phyloP scores from a whole-genome alignment of 2,113 vertebrate genomes.

The Pseudonaja textilis region DNA sequence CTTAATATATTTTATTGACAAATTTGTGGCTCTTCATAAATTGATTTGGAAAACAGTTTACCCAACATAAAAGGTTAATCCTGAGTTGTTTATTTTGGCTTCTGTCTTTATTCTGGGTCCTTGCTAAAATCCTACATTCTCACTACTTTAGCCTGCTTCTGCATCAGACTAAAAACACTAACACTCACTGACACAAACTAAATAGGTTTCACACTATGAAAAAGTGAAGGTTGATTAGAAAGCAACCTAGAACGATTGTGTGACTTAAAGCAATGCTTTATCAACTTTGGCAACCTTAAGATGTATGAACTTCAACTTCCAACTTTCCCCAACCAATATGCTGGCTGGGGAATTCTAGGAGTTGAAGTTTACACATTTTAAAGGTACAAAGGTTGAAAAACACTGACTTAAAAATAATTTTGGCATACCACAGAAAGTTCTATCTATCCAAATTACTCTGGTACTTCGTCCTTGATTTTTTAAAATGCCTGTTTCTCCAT shows the following conservation, averaged over 20 bases:
- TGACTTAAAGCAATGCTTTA: not conserved
- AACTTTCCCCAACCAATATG: not conserved
- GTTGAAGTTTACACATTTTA: not conserved
- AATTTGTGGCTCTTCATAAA: conserved; percentile 23
- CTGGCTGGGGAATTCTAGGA: not conserved
- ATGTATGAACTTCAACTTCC: not conserved
- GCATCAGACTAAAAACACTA: conserved; percentile 54
- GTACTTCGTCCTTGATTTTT: conserved; percentile 50
- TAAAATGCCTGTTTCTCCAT: conserved; percentile 69
- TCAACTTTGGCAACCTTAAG: not conserved
- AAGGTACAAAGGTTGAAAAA: not conserved
- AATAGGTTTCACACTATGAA: conserved; percentile 61
- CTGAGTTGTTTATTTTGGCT: conserved; percentile 45
- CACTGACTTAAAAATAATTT: conserved; percentile 62
- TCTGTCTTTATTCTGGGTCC: conserved; percentile 34
- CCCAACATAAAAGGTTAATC: conserved; percentile 16
- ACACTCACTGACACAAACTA: conserved; percentile 59
- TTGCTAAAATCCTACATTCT: conserved; percentile 13
- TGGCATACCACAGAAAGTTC: conserved; percentile 54
- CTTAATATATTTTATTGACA: conserved; percentile 7
- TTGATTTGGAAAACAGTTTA: not conserved
- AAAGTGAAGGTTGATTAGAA: conserved; percentile 73
- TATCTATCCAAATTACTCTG: conserved; percentile 43
- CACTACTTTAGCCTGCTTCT: conserved; percentile 43
- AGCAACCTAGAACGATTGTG: conserved; percentile 26